Base-by-base conservation (phyloP, 2,797 vertebrate genomes). In the Pangasius larnaudii region DNA sequence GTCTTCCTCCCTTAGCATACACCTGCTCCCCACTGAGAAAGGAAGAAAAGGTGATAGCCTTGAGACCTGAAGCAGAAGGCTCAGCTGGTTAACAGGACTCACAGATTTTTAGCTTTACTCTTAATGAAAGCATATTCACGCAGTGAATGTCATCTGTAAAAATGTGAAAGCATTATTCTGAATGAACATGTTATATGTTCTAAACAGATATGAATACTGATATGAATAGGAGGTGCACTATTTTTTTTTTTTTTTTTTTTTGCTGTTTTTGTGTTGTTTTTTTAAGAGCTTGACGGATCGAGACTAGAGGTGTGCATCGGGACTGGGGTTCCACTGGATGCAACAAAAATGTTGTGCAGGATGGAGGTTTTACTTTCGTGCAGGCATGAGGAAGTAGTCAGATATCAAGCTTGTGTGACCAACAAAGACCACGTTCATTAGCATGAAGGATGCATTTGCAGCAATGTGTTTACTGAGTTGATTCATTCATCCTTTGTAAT, bases 21-120 rank as follows among this genome's bases (percentile, higher is more conserved):
- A 92, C 85, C 91, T 91, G 90, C 78, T 86, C 85, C 89, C 85
- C 82, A 74, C 77, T 85, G 88, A 89, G 84, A 88, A 65, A 71
- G 39, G 72, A 85, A 84, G 39, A 74, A 75, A 86, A 91, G 58
- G 79, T 46, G 39, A 82, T 89, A 59, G 84, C 86, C 79, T 88
- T 61, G 71, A 86, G 87, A 90, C 89, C 87, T 59, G 65, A 63
- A 86, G 79, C 67, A 63, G 83, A 90, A 89, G 90, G 86, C 88
- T 90, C 88, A 89, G 88, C 89, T 89, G 87, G 83, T 82, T 86
- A 84, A 77, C 67, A 82, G 51, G 86, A 77, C 49, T 89, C 86
- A 88, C 87, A 87, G 88, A 84, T 85, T 86, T 88, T 90, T 90
- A 89, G 85, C 84, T 89, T 85, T 75, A 79, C 65, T 63, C 33